Evolutionary conservation across 2,888 invertebrate genomes (phyloP).

Genomic region (Acleris holmiana): DNA sequence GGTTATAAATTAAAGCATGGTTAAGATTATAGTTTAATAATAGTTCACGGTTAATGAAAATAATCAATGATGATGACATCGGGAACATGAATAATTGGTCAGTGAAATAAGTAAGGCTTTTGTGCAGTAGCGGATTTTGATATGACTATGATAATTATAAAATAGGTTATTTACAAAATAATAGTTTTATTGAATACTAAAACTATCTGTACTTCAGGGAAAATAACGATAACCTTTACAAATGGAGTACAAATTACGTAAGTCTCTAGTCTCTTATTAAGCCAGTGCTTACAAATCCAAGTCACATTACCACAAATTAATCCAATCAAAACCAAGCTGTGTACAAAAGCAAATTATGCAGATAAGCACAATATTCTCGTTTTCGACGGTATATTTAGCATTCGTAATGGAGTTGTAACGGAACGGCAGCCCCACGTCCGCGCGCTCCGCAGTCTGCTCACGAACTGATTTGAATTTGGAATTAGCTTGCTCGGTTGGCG

Average conservation of each 20-base stretch:
- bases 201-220: no score
- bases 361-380: conserved; percentile 70
- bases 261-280: background rate
- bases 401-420: conserved; percentile 73
- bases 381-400: conserved; percentile 77
- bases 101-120: no score
- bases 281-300: conserved; percentile 6
- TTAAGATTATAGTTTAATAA: no score
- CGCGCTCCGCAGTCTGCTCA: conserved; percentile 73
- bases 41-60: no score
- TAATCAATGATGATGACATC: no score
- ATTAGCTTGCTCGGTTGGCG: conserved; percentile 66
- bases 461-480: conserved; percentile 82
- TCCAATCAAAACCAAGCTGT: conserved; percentile 56
- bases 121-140: no score
- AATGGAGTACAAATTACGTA: background rate
- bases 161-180: no score
- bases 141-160: no score
- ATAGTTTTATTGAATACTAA: no score
- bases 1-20: no score
- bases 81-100: no score
- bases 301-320: conserved; percentile 29
- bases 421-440: conserved; percentile 73
- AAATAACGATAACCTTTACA: no score
- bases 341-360: conserved; percentile 69